Percentiles rank a stretch among this genome's conserved stretches.
phyloP scores from a whole-genome alignment of 2,797 vertebrate species.

The Syndactyla subalaris region DNA sequence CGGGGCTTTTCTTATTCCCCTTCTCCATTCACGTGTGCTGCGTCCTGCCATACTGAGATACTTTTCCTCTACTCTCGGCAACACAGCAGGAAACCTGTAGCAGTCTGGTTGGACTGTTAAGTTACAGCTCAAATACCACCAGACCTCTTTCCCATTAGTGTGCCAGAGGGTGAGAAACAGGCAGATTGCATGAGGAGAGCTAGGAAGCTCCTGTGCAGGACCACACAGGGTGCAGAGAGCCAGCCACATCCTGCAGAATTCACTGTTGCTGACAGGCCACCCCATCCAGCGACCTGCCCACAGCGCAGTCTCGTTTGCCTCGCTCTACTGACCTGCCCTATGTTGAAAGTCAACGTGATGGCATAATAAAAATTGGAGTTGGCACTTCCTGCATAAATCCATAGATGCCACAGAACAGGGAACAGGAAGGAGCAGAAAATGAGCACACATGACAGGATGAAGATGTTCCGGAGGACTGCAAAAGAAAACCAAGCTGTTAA shows the following conservation, averaged over 20 bases:
- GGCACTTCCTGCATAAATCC: slow-evolving; percentile 98
- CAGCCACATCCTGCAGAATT: not conserved
- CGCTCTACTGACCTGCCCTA: slow-evolving; percentile 88
- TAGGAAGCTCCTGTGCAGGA: not conserved
- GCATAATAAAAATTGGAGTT: slow-evolving; percentile 99
- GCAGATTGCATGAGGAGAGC: not conserved
- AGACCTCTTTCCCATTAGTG: not conserved
- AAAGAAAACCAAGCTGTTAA: slow-evolving; percentile 34
- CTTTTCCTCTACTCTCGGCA: not conserved
- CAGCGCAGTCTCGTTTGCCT: not conserved
- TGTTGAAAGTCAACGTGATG: slow-evolving; percentile 95
- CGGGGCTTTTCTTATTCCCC: not conserved
- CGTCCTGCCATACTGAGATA: not conserved
- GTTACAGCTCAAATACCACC: not conserved
- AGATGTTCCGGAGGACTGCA: slow-evolving; percentile 94
- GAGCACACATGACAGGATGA: slow-evolving; percentile 92
- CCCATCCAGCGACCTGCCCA: not conserved
- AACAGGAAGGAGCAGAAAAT: slow-evolving; percentile 92
- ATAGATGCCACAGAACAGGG: slow-evolving; percentile 97
- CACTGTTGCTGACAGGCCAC: not conserved
- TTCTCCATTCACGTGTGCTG: not conserved
- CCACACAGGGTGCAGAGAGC: not conserved
- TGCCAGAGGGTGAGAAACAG: not conserved
- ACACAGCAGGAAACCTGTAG: not conserved
- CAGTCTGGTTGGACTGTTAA: accelerated